phyloP scores from a whole-genome alignment of 2,797 vertebrate genomes.

The Notoglanidium macrostoma region DNA sequence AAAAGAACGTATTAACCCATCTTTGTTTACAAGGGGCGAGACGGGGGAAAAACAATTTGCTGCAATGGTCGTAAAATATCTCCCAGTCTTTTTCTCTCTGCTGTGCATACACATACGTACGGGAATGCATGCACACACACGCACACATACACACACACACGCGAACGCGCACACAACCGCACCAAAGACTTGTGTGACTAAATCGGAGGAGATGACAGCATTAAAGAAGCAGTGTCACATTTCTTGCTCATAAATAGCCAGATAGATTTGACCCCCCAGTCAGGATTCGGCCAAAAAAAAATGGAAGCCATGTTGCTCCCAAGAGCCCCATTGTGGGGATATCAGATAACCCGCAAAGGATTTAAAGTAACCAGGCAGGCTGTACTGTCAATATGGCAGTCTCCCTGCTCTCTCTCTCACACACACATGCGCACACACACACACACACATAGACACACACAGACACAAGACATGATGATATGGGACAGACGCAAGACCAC shows the following conservation, averaged over 20 bases:
- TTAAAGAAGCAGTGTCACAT: slow-evolving; percentile 95
- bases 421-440: slow-evolving; percentile 58
- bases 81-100: slow-evolving; percentile 63
- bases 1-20: slow-evolving; percentile 82
- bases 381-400: slow-evolving; percentile 82
- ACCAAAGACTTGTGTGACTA: slow-evolving; percentile 69
- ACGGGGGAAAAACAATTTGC: slow-evolving; percentile 79
- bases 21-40: slow-evolving; percentile 83
- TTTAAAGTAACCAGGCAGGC: slow-evolving; percentile 80
- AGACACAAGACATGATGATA: slow-evolving; percentile 47
- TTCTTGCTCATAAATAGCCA: slow-evolving; percentile 98
- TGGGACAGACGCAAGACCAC: slow-evolving; percentile 64
- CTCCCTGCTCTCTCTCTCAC: slow-evolving; percentile 60
- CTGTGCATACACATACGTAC: slow-evolving; percentile 54
- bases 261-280: slow-evolving; percentile 96
- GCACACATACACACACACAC: slow-evolving; percentile 37
- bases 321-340: slow-evolving; percentile 87
- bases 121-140: slow-evolving; percentile 54
- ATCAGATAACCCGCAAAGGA: slow-evolving; percentile 85
- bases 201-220: slow-evolving; percentile 88
- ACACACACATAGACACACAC: slow-evolving; percentile 47
- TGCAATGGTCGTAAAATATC: slow-evolving; percentile 77
- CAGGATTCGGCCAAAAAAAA: slow-evolving; percentile 83
- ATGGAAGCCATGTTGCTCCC: slow-evolving; percentile 79
- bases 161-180: slow-evolving; percentile 33